These are phyloP conservation scores for Eurytoma adleriae DNA, from an alignment of 2,888 invertebrate genomes.

Conservation along the genomic window DNA sequence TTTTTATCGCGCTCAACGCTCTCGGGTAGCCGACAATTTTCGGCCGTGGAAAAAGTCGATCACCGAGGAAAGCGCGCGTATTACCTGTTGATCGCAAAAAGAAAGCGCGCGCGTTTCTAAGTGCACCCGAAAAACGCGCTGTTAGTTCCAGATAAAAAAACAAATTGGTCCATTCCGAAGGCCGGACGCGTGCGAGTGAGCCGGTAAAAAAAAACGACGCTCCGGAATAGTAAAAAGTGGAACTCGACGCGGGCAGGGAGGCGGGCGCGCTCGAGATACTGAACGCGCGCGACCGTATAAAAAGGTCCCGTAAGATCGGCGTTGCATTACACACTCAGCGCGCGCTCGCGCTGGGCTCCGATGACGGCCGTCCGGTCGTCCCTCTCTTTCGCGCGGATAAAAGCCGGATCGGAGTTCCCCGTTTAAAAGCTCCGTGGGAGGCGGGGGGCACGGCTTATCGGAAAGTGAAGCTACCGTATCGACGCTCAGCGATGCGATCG, in stretches of 20 bases:
- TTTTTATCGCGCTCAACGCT: too few relatives aligned
- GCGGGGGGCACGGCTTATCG: constrained; percentile 34
- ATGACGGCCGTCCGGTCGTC: too few relatives aligned
- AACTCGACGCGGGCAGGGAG: background rate
- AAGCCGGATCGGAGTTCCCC: constrained; percentile 17
- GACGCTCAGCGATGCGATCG: background rate
- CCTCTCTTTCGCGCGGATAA: constrained; percentile 25
- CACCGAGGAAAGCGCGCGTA: background rate
- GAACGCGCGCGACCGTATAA: constrained; percentile 48
- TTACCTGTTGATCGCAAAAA: background rate
- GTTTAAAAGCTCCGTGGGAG: constrained; percentile 35
- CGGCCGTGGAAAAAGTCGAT: too few relatives aligned
- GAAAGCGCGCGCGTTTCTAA: background rate
- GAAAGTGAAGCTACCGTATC: constrained; percentile 34
- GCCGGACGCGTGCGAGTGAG: background rate
- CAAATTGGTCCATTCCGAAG: background rate
- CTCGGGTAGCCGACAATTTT: too few relatives aligned
- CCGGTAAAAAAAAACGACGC: background rate
- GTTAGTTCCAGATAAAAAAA: background rate
- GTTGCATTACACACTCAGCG: constrained; percentile 19
- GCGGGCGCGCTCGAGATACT: constrained; percentile 11
- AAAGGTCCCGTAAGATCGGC: constrained; percentile 44
- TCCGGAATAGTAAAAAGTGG: background rate
- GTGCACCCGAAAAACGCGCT: background rate
- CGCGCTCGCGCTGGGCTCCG: background rate